These are phyloP conservation scores for Zeugodacus cucurbitae DNA, from an alignment of 1,140 invertebrate genomes.

Conservation along the genomic window DNA sequence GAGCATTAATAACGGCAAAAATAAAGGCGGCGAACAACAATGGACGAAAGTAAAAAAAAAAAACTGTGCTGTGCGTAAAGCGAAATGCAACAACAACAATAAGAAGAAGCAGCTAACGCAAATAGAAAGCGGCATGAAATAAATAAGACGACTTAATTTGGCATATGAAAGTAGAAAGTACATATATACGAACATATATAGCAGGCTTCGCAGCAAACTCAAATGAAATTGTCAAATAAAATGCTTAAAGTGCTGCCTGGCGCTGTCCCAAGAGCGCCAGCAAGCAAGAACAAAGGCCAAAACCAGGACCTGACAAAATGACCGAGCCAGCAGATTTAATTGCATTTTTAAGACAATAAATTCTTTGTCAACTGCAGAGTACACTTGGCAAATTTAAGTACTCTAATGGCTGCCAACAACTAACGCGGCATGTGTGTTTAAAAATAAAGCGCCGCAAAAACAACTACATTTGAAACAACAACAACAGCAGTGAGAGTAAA, in stretches of 20 bases:
- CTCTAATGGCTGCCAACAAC: not conserved
- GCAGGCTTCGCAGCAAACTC: not conserved
- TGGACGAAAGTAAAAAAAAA: not conserved
- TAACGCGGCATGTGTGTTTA: not conserved
- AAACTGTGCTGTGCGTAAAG: not conserved
- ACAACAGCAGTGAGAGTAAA: not conserved
- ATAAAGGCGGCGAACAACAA: slow-evolving; percentile 18
- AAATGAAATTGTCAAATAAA: slow-evolving; percentile 21
- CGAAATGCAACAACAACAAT: not conserved
- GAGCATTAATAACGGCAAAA: not conserved
- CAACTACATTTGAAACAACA: not conserved
- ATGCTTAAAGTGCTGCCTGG: not conserved
- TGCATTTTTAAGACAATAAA: slow-evolving; percentile 29
- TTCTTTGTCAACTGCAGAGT: slow-evolving; percentile 23
- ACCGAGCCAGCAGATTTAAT: not conserved
- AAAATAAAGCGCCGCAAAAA: not conserved
- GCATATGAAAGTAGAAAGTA: not conserved
- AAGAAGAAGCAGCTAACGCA: not conserved
- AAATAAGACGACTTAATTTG: not conserved
- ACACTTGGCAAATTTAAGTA: slow-evolving; percentile 25
- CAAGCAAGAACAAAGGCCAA: not conserved
- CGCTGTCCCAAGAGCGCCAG: not conserved
- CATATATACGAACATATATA: not conserved
- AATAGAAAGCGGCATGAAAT: not conserved
- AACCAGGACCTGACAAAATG: too few relatives aligned